Evolutionary conservation across 2,888 invertebrate species (phyloP), one percentile per base, ranked within the genome.

Genomic region (Teleogryllus oceanicus): DNA sequence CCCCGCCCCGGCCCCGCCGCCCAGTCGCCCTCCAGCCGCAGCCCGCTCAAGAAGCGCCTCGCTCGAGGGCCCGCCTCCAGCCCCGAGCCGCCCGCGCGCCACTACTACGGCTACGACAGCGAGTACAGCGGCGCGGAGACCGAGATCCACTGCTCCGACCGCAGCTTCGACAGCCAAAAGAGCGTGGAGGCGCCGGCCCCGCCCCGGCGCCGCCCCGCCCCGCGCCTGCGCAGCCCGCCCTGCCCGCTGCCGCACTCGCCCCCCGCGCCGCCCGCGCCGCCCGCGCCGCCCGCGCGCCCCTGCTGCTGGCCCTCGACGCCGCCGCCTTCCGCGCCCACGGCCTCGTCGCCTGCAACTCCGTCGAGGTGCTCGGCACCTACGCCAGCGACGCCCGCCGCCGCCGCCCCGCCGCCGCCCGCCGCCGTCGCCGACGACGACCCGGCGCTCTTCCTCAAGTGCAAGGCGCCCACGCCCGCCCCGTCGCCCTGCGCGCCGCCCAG

Each of bases 31-130:
- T 18, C 13, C 62, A 62, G 62, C 62, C 62, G 62, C 62, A 18
- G 16, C 16, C 62, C 62, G 16, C 62, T 62, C 62, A 62, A 62
- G 62, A 62, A 62, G 62, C 62, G 62, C 62, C 16, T 62, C 62
- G 13, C 62, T 62, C 11, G 62, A 62, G 62, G n/a, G n/a, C 62
- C 62, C n/a, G 62, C 16, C 62, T 62, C 62, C 16, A 62, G 62
- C 62, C 62, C 62, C 13, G 62, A 62, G 16, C 78, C 78, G 0
- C 78, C 78, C 8, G 75, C 77, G 50, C 79, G 79, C 74, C 86
- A 88, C 82, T 89, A 89, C 84, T 89, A 89, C 83, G 89, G 89
- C n/a, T 89, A 90, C 84, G 89, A 89, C 74, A 89, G 89, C 82
- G 89, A 89, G 80, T 87, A 88, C 62, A 90, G 89, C 83, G 87